A percentile compares a stretch with the other conserved stretches of the same genome.
Conservation (phyloP, 2,797 vertebrate genomes). For the Coilia nasus region DNA sequence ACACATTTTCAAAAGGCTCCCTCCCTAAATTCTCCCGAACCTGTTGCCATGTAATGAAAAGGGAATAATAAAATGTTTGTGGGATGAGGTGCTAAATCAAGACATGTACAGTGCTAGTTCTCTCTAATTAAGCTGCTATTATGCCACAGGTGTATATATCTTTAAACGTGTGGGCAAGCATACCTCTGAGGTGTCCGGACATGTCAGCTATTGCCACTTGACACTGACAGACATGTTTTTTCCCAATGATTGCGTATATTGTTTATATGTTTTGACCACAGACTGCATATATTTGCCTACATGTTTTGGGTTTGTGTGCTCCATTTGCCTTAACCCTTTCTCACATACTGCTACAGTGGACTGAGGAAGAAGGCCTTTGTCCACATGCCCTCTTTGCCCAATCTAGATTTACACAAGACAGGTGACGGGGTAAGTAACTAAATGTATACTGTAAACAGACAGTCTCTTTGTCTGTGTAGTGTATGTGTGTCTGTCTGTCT, state of each 20-base stretch:
- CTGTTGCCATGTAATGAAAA: neutral
- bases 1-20: neutral
- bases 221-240: too few relatives aligned
- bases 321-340: constrained; percentile 80
- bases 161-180: neutral
- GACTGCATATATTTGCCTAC: neutral
- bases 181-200: neutral
- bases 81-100: neutral
- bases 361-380: constrained; percentile 97
- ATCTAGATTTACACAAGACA: constrained; percentile 91
- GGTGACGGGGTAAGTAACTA: constrained; percentile 84
- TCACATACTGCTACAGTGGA: constrained; percentile 98
- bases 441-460: neutral
- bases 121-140: neutral
- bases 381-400: constrained; percentile 95
- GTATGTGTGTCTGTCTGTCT: neutral
- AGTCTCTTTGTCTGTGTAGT: neutral
- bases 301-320: neutral
- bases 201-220: neutral
- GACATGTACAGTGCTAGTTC: neutral
- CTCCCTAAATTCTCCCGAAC: neutral
- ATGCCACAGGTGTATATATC: neutral
- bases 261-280: too few relatives aligned
- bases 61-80: neutral
- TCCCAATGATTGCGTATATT: too few relatives aligned